Percentiles rank a stretch among this genome's conserved stretches.
Conservation (phyloP, 2,797 vertebrate species). For the Dicrostonyx torquatus region DNA sequence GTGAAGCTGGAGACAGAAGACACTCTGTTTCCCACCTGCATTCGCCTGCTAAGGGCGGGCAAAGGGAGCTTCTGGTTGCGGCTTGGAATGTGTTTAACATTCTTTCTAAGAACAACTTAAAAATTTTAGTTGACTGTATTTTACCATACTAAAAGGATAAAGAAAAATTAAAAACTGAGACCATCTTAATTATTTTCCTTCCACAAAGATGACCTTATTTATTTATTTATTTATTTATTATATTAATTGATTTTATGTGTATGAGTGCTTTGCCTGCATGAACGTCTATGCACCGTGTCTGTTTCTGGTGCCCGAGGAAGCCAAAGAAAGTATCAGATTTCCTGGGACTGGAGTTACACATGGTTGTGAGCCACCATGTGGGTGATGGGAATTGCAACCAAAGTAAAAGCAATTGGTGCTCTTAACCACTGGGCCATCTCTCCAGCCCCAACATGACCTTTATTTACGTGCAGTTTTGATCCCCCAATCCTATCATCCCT, state of each 20-base stretch:
- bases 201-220: constrained; percentile 20
- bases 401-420: not conserved
- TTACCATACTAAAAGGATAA: not conserved
- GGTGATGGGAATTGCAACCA: not conserved
- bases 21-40: not conserved
- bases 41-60: rapidly evolving
- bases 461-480: constrained; percentile 6
- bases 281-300: not conserved
- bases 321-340: not conserved
- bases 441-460: not conserved
- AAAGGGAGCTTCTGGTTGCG: not conserved
- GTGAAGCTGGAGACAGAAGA: not conserved
- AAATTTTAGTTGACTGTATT: not conserved
- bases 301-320: not conserved
- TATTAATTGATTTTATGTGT: not conserved
- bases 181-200: constrained; percentile 53
- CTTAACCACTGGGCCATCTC: not conserved
- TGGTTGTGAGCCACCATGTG: not conserved
- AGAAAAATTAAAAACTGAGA: not conserved
- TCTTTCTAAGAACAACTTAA: constrained; percentile 33
- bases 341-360: not conserved
- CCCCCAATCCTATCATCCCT: not conserved
- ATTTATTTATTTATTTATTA: not conserved
- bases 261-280: not conserved
- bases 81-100: constrained; percentile 33